Base-by-base conservation (phyloP, 1,140 invertebrate genomes). In the Trypoxylus dichotomus region DNA sequence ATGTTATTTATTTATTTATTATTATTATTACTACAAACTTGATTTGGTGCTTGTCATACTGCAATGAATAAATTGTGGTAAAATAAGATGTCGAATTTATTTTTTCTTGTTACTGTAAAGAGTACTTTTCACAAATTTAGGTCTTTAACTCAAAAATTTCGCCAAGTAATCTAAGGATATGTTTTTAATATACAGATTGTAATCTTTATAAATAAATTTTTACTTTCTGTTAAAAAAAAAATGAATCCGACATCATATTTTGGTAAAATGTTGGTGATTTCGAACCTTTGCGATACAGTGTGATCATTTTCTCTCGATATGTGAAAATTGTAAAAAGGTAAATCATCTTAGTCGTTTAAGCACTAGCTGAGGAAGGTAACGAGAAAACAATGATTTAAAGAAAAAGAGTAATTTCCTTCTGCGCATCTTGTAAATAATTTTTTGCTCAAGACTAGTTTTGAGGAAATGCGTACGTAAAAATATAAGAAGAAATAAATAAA, bases 301-400 rank as follows among this genome's bases (percentile, higher is more conserved):
- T 32, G 15, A 54, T 27, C n/a, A 76, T 43, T 54, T 43, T 75
- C n/a, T 43, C 71, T 77, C 77, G 54, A 78, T 79, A 78, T 77
- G 81, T 82, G 79, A 77, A 79, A 75, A 78, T 72, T 82, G 82
- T 82, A 82, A 79, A 81, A 80, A 37, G 32, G 1, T 7, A 54
- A n/a, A 19, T 54, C 19, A 54, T 54, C 47, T 54, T 54, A 54
- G 13, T 19, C 47, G 15, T 54, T n/a, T 54, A 54, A 54, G 19
- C 47, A 54, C 15, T 54, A 54, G 47, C 19, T 54, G 47, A 54
- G 19, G 19, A 54, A 54, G 47, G 19, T n/a, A 54, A 54, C 19
- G 19, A 54, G 15, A 15, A 54, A 3, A 6, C 47, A 54, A 54
- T 37, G 32, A 7, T 37, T 37, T 37, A 5, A 37, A 37, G 32